These are phyloP conservation scores for Hyperoplus lanceolatus DNA, from an alignment of 2,797 vertebrate genomes.

Conservation along the genomic window DNA sequence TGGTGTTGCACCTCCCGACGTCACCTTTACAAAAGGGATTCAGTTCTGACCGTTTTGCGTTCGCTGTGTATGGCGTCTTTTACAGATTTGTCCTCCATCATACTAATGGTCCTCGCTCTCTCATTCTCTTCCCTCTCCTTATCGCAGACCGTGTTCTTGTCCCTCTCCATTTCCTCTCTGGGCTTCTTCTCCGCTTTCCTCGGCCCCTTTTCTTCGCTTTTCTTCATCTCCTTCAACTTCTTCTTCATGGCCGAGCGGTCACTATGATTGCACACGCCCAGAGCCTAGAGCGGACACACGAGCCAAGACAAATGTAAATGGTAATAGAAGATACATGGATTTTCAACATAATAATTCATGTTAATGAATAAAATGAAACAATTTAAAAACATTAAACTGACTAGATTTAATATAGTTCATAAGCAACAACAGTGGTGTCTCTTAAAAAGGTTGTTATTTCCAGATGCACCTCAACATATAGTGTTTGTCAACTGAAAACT, in stretches of 20 bases:
- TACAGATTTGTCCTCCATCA: slow-evolving; percentile 40
- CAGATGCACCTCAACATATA: neutral
- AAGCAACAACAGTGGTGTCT: neutral
- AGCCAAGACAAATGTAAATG: neutral
- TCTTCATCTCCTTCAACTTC: slow-evolving; percentile 92
- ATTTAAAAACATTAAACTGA: neutral
- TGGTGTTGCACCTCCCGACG: slow-evolving; percentile 45
- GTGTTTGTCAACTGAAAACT: neutral
- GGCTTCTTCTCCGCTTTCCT: slow-evolving; percentile 77
- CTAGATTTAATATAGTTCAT: neutral
- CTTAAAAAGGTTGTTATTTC: neutral
- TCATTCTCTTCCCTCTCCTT: slow-evolving; percentile 85
- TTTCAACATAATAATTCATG: neutral
- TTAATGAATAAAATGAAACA: neutral
- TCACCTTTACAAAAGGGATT: slow-evolving; percentile 87
- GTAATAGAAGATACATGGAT: neutral
- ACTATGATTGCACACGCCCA: slow-evolving; percentile 89
- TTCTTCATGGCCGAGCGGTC: slow-evolving; percentile 90
- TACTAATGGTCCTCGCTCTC: slow-evolving; percentile 26
- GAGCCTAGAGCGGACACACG: slow-evolving; percentile 73
- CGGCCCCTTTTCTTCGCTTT: slow-evolving; percentile 89
- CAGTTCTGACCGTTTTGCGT: slow-evolving; percentile 82
- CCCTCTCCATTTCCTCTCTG: slow-evolving; percentile 75
- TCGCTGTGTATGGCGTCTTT: slow-evolving; percentile 73
- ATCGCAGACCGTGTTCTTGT: slow-evolving; percentile 83